phyloP scores from a whole-genome alignment of 2,797 vertebrate genomes.

The Buphagus erythrorhynchus region DNA sequence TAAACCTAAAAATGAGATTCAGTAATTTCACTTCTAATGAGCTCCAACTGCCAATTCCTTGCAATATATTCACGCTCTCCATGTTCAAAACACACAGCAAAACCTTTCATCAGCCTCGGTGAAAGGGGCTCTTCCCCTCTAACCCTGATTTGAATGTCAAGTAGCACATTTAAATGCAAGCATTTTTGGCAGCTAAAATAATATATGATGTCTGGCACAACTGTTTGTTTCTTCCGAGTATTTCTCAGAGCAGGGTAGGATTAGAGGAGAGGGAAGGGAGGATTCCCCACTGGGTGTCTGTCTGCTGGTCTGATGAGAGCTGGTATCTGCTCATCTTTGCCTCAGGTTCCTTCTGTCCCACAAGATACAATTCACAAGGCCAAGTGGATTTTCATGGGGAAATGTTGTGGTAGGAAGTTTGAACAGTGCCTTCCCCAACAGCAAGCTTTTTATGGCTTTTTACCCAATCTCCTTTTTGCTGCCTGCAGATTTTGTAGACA shows the following conservation, averaged over 20 bases:
- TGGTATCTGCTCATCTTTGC: background rate
- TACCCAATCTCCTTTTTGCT: background rate
- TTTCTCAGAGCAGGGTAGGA: background rate
- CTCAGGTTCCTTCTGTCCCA: background rate
- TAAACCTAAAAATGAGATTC: conserved; percentile 3
- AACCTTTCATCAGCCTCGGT: conserved; percentile 18
- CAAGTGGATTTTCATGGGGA: background rate
- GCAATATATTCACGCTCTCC: background rate
- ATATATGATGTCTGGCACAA: conserved; percentile 1
- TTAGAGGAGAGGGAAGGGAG: background rate
- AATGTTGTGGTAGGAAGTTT: background rate
- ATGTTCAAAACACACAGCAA: background rate
- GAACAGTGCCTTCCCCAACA: background rate
- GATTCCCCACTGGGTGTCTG: background rate
- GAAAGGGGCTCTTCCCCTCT: conserved; percentile 33
- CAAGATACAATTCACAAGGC: background rate
- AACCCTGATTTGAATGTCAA: conserved; percentile 66
- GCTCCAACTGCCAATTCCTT: conserved; percentile 38
- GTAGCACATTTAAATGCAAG: conserved; percentile 55
- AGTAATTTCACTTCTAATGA: conserved; percentile 39
- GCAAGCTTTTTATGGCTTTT: background rate
- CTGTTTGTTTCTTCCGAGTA: conserved; percentile 22
- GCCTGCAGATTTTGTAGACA: background rate
- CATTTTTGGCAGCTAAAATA: conserved; percentile 52
- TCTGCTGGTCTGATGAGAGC: background rate